Base-by-base conservation (phyloP, 1,140 invertebrate species). In the Brachionus angularis region DNA sequence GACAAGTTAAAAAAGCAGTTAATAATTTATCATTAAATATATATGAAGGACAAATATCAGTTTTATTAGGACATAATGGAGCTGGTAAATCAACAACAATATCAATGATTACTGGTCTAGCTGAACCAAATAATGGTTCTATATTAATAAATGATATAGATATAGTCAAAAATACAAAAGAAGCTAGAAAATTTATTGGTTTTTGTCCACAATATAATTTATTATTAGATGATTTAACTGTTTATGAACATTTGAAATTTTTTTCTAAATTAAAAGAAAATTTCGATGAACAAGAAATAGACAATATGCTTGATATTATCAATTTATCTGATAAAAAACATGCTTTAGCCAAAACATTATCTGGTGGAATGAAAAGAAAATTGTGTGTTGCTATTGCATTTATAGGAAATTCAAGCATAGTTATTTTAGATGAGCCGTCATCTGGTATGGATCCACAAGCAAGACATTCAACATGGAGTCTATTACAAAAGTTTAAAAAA, bases 151-250 rank as follows among this genome's bases (percentile, higher is more conserved):
- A 87, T 74, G 88, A 86, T 16, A 85, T 85, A 76, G 86, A 88
- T 76, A 85, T 89, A 39, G 75, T 79, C 36, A 83, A 74, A 5
- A 75, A 83, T 58, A 81, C 84, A 39, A 74, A 79, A 5, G 73
- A 75, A n/a, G 88, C 89, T 1, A 84, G 90, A 21, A 79, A 83
- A 34, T 88, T 86, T 71, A 80, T 93, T 0, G 92, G 93, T 0
- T 82, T 93, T 5, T 98, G 94, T 81, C 93, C 93, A 8, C 95
- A 98, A 79, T 91, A 96, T 78, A 91, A 97, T 80, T 88, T 96
- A 72, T 84, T 97, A 0, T 95, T 96, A 78, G 87, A 91, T 64
- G 88, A 90, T 74, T 83, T 96, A 47, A 95, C 89, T 16, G 92
- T 96, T 0, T 83, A 85, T 27, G 90, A 98, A 80, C 93, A 96